These are phyloP conservation scores for Clarias pachynema DNA, from an alignment of 2,797 vertebrate genomes.

Conservation along the genomic window DNA sequence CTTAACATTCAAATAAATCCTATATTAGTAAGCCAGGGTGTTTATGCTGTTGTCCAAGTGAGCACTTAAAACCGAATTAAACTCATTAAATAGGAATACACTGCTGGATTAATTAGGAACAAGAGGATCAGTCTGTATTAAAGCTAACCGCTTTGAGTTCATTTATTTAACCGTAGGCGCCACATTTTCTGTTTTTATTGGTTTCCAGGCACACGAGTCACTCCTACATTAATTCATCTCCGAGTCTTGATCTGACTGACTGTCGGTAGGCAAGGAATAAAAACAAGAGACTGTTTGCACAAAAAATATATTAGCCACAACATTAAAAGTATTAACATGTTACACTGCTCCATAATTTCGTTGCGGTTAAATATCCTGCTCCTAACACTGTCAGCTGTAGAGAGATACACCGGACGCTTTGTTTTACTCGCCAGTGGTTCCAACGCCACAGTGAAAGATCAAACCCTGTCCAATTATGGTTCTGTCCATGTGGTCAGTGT, in stretches of 20 bases:
- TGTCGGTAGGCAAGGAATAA: background rate
- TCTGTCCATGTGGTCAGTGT: constrained; percentile 41
- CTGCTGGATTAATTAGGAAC: constrained; percentile 1
- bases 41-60: background rate
- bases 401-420: constrained; percentile 34
- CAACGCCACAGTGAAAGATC: constrained; percentile 22
- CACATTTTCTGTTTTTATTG: background rate
- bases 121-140: background rate
- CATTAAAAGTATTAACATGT: background rate
- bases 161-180: constrained; percentile 7
- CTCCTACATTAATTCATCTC: background rate
- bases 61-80: constrained; percentile 1
- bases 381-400: constrained; percentile 56
- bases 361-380: constrained; percentile 45
- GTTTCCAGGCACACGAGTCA: background rate
- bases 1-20: background rate
- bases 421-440: constrained; percentile 40
- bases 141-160: background rate
- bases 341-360: background rate
- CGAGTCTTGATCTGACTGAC: background rate
- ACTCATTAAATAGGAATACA: background rate
- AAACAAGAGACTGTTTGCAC: background rate
- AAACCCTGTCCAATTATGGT: constrained; percentile 39
- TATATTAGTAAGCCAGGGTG: background rate
- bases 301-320: background rate